Percentiles rank a stretch among this genome's conserved stretches.
Conservation (phyloP, 1,140 invertebrate species). For the Drosophila malerkotliana region DNA sequence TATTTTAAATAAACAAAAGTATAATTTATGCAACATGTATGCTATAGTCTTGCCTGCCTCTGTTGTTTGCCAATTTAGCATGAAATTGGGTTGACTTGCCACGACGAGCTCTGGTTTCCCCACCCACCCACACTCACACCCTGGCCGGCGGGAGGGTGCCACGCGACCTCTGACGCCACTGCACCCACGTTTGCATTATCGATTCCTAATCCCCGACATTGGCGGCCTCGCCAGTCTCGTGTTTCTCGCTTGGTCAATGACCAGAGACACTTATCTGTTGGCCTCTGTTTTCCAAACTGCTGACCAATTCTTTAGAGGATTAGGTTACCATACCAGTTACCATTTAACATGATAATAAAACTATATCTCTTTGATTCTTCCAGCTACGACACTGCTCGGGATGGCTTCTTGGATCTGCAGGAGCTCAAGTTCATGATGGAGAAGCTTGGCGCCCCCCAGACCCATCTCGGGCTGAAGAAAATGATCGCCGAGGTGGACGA, state of each 20-base stretch:
- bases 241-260: slow-evolving; percentile 32
- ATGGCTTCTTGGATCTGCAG: slow-evolving; percentile 93
- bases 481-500: slow-evolving; percentile 98
- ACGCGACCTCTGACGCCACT: slow-evolving; percentile 56
- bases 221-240: slow-evolving; percentile 32
- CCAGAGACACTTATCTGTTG: slow-evolving; percentile 22
- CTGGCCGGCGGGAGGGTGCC: slow-evolving; percentile 6
- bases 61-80: slow-evolving; percentile 46
- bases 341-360: not conserved
- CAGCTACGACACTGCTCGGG: slow-evolving; percentile 95
- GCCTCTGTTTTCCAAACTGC: not conserved
- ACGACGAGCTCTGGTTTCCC: not conserved
- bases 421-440: slow-evolving; percentile 99
- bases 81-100: slow-evolving; percentile 53
- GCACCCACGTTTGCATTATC: slow-evolving; percentile 56
- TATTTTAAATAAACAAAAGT: not conserved
- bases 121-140: slow-evolving; percentile 6
- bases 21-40: slow-evolving; percentile 6
- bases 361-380: not conserved
- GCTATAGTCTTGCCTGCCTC: slow-evolving; percentile 12
- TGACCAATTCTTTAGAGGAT: slow-evolving; percentile 28
- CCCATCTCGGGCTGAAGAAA: slow-evolving; percentile 95
- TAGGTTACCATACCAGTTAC: not conserved
- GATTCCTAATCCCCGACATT: slow-evolving; percentile 52
- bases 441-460: slow-evolving; percentile 96